Conservation (phyloP, 92 coral and sea anemone genomes). For the Montipora capitata region DNA sequence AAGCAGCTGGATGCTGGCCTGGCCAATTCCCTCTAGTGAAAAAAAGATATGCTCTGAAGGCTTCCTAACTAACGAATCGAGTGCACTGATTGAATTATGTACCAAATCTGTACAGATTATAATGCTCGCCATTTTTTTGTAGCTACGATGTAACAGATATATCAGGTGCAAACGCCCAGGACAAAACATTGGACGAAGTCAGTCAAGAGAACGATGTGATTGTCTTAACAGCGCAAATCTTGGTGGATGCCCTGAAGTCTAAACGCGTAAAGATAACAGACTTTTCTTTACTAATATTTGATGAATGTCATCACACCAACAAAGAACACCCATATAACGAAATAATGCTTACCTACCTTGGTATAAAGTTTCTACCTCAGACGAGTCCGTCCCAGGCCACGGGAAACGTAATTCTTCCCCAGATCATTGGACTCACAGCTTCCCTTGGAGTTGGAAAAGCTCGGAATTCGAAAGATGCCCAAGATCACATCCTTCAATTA, state of each 20-base stretch:
- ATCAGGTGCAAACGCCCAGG: conserved; percentile 85
- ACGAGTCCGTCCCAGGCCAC: background rate
- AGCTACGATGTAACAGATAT: conserved; percentile 76
- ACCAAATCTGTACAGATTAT: background rate
- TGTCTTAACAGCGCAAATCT: conserved; percentile 88
- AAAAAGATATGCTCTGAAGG: background rate
- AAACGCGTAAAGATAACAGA: conserved; percentile 66
- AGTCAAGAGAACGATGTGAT: conserved; percentile 74
- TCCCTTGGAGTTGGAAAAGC: conserved; percentile 95
- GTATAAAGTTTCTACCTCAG: conserved; percentile 40
- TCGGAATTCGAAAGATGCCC: conserved; percentile 73
- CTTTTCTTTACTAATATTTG: conserved; percentile 75
- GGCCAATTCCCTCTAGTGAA: no score
- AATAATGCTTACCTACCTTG: conserved; percentile 83
- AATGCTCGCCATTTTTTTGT: background rate
- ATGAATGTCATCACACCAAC: conserved; percentile 85
- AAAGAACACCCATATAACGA: conserved; percentile 87
- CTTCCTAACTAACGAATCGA: background rate
- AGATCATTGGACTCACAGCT: conserved; percentile 93
- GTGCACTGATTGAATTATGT: background rate
- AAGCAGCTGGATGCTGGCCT: no score
- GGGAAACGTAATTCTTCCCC: conserved; percentile 66
- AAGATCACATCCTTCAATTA: conserved; percentile 77
- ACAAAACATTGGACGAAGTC: conserved; percentile 50
- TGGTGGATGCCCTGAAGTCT: conserved; percentile 84